These are phyloP conservation scores for Melieria crassipennis DNA, from an alignment of 2,888 invertebrate genomes.

Conservation along the genomic window DNA sequence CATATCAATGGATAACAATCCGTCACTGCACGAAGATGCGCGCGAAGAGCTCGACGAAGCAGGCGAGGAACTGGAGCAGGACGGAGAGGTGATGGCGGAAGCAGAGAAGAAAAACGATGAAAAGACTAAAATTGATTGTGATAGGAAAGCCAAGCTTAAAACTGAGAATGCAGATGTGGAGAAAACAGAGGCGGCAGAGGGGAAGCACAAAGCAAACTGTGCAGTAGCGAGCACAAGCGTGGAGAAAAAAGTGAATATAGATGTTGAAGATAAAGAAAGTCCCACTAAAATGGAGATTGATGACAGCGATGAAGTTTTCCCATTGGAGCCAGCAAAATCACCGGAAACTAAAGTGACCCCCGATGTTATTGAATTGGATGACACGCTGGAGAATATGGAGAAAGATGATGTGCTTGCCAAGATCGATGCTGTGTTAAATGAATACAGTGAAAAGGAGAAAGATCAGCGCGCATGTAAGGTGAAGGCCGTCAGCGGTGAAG, in stretches of 20 bases:
- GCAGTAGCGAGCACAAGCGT: not conserved
- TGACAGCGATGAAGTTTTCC: slow-evolving; percentile 5
- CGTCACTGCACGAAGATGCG: slow-evolving; percentile 42
- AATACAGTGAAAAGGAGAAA: slow-evolving; percentile 39
- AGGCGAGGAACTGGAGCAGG: slow-evolving; percentile 12
- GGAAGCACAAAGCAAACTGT: slow-evolving; percentile 3
- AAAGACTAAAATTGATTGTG: slow-evolving; percentile 31
- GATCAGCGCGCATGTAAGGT: slow-evolving; percentile 38
- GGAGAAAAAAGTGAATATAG: slow-evolving; percentile 14
- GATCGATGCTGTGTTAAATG: slow-evolving; percentile 43
- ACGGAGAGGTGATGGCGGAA: slow-evolving; percentile 30
- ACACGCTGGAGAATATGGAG: slow-evolving; percentile 26
- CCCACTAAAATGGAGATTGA: slow-evolving; percentile 11
- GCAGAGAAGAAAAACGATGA: slow-evolving; percentile 36
- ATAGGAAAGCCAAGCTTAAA: slow-evolving; percentile 39
- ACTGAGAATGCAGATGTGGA: slow-evolving; percentile 32
- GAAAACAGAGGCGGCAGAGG: not conserved
- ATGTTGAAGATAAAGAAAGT: slow-evolving; percentile 15
- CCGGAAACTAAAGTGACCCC: slow-evolving; percentile 15
- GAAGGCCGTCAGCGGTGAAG: slow-evolving; percentile 42
- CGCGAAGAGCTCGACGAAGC: slow-evolving; percentile 15
- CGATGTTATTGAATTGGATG: not conserved
- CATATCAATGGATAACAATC: slow-evolving; percentile 48
- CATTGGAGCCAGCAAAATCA: slow-evolving; percentile 26
- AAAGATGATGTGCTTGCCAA: slow-evolving; percentile 44